Evolutionary conservation across 2,113 vertebrate species (phyloP).

Genomic region (Sakesphorus luctuosus): DNA sequence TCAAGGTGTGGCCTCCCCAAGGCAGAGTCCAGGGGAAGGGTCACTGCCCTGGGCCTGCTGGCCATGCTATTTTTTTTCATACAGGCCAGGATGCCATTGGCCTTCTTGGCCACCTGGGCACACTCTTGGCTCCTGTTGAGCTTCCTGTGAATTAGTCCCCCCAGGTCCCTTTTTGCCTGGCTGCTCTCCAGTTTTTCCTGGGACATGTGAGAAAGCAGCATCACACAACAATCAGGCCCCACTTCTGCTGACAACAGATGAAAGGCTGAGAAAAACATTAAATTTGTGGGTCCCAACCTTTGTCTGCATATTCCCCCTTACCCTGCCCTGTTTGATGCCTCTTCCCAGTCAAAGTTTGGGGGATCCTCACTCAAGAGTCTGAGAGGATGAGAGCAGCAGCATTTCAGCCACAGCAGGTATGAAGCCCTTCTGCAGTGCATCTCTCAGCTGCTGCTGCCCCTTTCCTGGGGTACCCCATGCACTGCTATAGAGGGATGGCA

Average conservation of each 20-base stretch:
- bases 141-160: too few relatives aligned
- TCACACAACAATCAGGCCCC: not conserved
- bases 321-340: rapidly evolving
- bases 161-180: too few relatives aligned
- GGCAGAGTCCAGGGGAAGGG: too few relatives aligned
- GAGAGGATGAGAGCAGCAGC: not conserved
- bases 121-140: too few relatives aligned
- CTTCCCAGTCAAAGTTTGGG: not conserved
- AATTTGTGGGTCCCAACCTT: rapidly evolving
- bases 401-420: not conserved
- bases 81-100: too few relatives aligned
- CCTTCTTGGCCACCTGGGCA: too few relatives aligned
- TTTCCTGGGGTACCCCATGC: rapidly evolving
- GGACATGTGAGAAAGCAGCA: not conserved
- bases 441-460: not conserved
- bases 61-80: too few relatives aligned
- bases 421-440: not conserved
- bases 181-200: not conserved
- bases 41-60: too few relatives aligned
- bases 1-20: too few relatives aligned
- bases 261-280: not conserved
- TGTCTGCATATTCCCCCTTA: not conserved
- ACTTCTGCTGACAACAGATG: not conserved
- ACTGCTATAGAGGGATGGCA: not conserved
- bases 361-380: not conserved